Evolutionary conservation across 2,113 vertebrate genomes (phyloP).

Genomic region (Sander vitreus): DNA sequence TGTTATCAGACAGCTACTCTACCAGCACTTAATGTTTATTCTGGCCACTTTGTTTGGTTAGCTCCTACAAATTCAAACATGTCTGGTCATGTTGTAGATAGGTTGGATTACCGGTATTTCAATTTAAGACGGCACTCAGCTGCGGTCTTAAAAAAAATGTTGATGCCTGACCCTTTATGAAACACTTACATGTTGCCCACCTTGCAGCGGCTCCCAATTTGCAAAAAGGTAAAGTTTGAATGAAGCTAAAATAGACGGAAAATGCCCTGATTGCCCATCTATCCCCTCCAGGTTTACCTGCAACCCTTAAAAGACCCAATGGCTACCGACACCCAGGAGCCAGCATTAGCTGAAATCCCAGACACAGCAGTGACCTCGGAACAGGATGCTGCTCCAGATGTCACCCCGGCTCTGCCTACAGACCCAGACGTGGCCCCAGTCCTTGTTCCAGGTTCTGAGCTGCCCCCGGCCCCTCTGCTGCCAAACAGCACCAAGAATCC

Average conservation of each 20-base stretch:
- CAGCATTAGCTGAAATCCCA: conserved; percentile 41
- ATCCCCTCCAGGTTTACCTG: conserved; percentile 70
- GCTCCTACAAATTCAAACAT: not conserved
- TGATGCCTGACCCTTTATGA: not conserved
- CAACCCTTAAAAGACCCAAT: conserved; percentile 58
- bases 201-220: not conserved
- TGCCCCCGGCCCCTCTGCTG: not conserved
- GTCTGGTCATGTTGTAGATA: not conserved
- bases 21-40: not conserved
- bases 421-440: conserved; percentile 14
- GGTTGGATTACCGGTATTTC: not conserved
- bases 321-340: conserved; percentile 64
- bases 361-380: conserved; percentile 28
- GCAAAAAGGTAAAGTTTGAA: not conserved
- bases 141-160: not conserved
- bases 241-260: not conserved
- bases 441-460: conserved; percentile 29
- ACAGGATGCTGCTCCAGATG: conserved; percentile 18
- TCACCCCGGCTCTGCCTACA: conserved; percentile 7
- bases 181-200: not conserved
- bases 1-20: not conserved
- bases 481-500: conserved; percentile 86
- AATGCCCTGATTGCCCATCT: conserved; percentile 17
- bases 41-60: not conserved
- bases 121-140: not conserved